A percentile compares a stretch with the other conserved stretches of the same genome.
Evolutionary conservation across 2,888 invertebrate species (phyloP).

Genomic region (Ornithoptera priamus): DNA sequence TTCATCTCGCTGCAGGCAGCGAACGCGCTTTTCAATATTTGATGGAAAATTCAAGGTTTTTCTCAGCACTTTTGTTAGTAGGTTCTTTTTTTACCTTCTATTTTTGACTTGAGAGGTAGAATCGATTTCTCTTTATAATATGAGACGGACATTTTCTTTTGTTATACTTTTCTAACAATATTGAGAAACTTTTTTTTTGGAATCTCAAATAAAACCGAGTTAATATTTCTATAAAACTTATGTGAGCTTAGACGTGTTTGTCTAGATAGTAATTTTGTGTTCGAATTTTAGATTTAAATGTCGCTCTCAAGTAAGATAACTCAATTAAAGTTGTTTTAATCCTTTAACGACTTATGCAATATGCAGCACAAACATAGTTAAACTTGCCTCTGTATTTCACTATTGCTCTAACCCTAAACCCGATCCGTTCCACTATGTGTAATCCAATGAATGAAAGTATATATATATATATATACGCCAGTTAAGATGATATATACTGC

Average conservation of each 20-base stretch:
- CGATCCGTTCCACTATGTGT: constrained; percentile 21
- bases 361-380: constrained; percentile 20
- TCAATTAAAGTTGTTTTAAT: constrained; percentile 14
- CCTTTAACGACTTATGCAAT: constrained; percentile 6
- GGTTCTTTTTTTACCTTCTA: neutral
- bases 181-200: too few species aligned
- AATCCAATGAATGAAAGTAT: constrained; percentile 15
- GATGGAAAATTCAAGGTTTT: constrained; percentile 21
- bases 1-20: constrained; percentile 22
- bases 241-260: neutral
- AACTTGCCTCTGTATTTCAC: constrained; percentile 23
- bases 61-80: constrained; percentile 1
- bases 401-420: constrained; percentile 22
- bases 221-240: neutral
- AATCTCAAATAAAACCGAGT: too few species aligned
- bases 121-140: constrained; percentile 1
- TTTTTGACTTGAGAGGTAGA: neutral
- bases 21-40: constrained; percentile 20
- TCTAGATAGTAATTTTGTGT: neutral
- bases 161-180: too few species aligned
- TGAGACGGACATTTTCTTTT: neutral
- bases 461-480: too few species aligned
- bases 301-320: constrained; percentile 6
- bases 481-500: too few species aligned
- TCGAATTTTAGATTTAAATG: neutral